Percentiles rank a stretch among this genome's conserved stretches.
These are phyloP conservation scores for Planococcus citri DNA, from an alignment of 1,140 invertebrate species.

Conservation along the genomic window DNA sequence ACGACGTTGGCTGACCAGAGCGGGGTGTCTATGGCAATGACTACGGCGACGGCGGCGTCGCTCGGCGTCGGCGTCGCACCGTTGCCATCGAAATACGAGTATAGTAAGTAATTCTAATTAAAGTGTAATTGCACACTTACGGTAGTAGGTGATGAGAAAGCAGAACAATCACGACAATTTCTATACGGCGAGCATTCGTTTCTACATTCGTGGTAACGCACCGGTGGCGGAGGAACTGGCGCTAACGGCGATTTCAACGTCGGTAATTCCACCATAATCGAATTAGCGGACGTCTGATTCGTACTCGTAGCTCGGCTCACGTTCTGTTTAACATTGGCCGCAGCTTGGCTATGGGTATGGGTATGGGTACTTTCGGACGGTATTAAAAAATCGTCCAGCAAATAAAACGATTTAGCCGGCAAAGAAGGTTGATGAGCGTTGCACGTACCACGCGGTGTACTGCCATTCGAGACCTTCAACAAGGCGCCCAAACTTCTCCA, in stretches of 20 bases:
- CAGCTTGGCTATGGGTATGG: no score
- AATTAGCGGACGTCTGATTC: constrained; percentile 25
- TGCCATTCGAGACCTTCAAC: constrained; percentile 31
- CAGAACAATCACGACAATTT: constrained; percentile 6
- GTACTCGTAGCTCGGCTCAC: not conserved
- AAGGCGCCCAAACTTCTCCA: constrained; percentile 40
- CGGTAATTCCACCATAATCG: constrained; percentile 30
- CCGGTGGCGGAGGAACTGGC: constrained; percentile 28
- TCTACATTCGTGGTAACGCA: constrained; percentile 24
- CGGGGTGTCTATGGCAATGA: no score
- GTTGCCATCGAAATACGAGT: no score
- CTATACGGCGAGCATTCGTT: constrained; percentile 1
- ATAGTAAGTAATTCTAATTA: not conserved
- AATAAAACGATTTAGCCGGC: constrained; percentile 40
- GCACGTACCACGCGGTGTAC: not conserved
- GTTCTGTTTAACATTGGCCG: not conserved
- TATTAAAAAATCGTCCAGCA: constrained; percentile 40
- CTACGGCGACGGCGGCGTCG: no score
- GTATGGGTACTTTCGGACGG: constrained; percentile 32
- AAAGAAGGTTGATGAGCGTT: constrained; percentile 26
- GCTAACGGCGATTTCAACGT: constrained; percentile 27
- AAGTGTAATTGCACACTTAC: not conserved
- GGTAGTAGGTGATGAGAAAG: not conserved
- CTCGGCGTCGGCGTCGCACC: no score
- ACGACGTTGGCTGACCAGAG: no score